Evolutionary conservation across 2,113 vertebrate species (phyloP).

Genomic region (Pygoscelis adeliae): DNA sequence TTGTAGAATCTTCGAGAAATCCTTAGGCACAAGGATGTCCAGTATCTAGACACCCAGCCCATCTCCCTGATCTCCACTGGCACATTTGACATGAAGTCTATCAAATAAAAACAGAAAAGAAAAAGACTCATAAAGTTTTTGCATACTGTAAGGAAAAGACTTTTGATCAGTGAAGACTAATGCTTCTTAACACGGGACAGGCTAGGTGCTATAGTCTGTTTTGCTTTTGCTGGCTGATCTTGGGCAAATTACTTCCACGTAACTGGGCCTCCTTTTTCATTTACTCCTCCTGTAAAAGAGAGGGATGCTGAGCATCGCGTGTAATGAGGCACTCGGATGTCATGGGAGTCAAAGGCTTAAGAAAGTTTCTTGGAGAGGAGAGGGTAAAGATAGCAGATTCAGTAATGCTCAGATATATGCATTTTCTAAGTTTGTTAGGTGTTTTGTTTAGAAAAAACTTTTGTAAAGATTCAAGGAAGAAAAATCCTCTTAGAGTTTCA

Average conservation of each 20-base stretch:
- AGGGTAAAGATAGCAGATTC: background rate
- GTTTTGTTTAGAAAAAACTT: background rate
- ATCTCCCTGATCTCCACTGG: background rate
- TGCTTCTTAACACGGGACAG: background rate
- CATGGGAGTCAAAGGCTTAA: background rate
- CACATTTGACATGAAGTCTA: background rate
- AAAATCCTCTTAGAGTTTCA: background rate
- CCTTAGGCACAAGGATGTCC: background rate
- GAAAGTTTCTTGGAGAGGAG: background rate
- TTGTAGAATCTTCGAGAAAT: background rate
- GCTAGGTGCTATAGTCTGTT: background rate
- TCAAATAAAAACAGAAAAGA: background rate
- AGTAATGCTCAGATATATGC: background rate
- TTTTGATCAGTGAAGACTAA: background rate
- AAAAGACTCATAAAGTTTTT: background rate
- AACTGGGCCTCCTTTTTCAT: background rate
- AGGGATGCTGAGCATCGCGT: background rate
- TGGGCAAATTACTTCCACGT: background rate
- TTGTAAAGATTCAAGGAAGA: background rate
- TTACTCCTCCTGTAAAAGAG: background rate
- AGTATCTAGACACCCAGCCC: background rate
- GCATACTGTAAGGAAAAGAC: background rate
- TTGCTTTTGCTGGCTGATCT: background rate
- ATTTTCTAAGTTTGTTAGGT: background rate
- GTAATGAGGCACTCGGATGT: rapidly evolving